Conservation (phyloP, 2,888 invertebrate genomes). For the Epinotia brunnichana region DNA sequence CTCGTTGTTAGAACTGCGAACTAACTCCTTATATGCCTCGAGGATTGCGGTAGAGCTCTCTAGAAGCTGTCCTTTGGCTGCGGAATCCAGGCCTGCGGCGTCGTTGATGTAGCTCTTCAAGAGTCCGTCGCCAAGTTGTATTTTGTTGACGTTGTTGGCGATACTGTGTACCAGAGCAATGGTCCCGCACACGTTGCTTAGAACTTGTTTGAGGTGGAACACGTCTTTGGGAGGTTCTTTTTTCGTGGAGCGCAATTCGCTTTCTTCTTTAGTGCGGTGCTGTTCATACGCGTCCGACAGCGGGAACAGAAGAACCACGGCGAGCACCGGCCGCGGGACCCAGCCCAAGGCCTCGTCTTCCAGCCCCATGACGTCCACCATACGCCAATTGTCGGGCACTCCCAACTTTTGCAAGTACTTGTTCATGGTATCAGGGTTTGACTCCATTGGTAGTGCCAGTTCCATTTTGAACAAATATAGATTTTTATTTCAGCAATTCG, state of each 20-base stretch:
- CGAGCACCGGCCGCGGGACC: slow-evolving; percentile 93
- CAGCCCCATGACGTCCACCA: slow-evolving; percentile 96
- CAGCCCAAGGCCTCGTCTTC: slow-evolving; percentile 92
- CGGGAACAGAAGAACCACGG: slow-evolving; percentile 94
- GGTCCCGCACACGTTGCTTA: slow-evolving; percentile 97
- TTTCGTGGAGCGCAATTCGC: slow-evolving; percentile 81
- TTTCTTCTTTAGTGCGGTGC: slow-evolving; percentile 86
- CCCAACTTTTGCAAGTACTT: slow-evolving; percentile 91
- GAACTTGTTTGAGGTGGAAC: slow-evolving; percentile 94
- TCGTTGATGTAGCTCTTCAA: slow-evolving; percentile 90
- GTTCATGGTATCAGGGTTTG: slow-evolving; percentile 85
- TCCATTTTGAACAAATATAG: slow-evolving; percentile 54
- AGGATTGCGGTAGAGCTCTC: slow-evolving; percentile 88
- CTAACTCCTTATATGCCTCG: slow-evolving; percentile 90
- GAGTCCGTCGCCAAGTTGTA: slow-evolving; percentile 87
- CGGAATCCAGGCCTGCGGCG: slow-evolving; percentile 86
- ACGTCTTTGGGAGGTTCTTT: slow-evolving; percentile 85
- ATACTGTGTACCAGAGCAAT: slow-evolving; percentile 96
- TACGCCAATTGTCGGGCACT: slow-evolving; percentile 90
- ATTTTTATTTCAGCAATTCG: not conserved
- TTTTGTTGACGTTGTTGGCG: slow-evolving; percentile 92
- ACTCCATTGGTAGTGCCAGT: slow-evolving; percentile 76
- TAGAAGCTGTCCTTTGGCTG: slow-evolving; percentile 89
- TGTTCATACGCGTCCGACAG: slow-evolving; percentile 89
- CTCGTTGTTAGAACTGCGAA: slow-evolving; percentile 91